Evolutionary conservation across 1,140 invertebrate species (phyloP), one percentile per base, ranked within the genome.

Genomic region (Sinonovacula constricta): DNA sequence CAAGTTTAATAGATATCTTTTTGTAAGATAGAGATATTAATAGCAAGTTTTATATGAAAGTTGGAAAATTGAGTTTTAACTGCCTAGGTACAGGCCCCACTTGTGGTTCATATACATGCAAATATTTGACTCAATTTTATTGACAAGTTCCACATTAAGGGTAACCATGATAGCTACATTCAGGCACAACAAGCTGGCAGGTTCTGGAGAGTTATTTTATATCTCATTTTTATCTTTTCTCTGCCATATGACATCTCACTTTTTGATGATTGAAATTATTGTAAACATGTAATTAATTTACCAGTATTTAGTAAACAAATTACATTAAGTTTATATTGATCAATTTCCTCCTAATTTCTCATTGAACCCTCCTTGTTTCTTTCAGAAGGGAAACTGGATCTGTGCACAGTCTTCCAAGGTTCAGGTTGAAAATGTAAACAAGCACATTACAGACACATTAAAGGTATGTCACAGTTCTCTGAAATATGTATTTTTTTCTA

Each of bases 331-430:
- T 59, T 2, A 22, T 59, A 2, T 15, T 22, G 2, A 15, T 24
- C 10, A 24, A 1, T 24, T 28, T 22, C 15, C n/a, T 24, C 2
- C 28, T 22, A 22, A 59, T 59, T 59, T 22, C 22, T 59, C 14
- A 24, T 59, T 15, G n/a, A 24, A 59, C n/a, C n/a, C n/a, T n/a
- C n/a, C n/a, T n/a, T n/a, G n/a, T 79, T 59, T 77, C 30, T 85
- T 85, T 30, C 69, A 90, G 88, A 83, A 80, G 68, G 86, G 86
- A 33, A 86, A 86, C 56, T 91, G 90, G 90, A 83, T 90, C 33
- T 91, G 90, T 87, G 84, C 89, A 51, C 88, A 90, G 63, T 89
- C 88, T 33, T 91, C 90, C 18, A 86, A 87, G 65, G 86, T 81
- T 62, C 56, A 76, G 7, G 81, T 70, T 30, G 77, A 74, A 36